Evolutionary conservation across 2,797 vertebrate genomes (phyloP).

Genomic region (Lates japonicus): DNA sequence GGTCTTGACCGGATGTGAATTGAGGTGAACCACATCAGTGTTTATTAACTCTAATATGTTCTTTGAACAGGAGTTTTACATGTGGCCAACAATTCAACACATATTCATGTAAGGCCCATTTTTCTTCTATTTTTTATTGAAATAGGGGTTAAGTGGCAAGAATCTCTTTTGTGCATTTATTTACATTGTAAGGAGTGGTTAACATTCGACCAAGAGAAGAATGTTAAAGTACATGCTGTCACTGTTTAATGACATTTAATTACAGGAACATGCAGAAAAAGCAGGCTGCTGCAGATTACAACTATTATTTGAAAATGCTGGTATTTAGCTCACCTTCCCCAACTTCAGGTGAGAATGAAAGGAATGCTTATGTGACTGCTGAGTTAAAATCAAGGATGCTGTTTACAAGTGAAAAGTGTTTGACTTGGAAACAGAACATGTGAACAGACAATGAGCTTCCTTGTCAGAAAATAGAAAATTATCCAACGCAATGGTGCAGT

Average conservation of each 20-base stretch:
- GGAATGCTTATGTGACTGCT: background rate
- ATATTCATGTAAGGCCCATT: background rate
- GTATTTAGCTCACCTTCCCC: slow-evolving; percentile 8
- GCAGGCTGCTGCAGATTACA: background rate
- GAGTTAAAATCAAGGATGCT: slow-evolving; percentile 11
- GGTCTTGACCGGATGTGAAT: background rate
- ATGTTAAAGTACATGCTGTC: background rate
- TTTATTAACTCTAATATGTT: background rate
- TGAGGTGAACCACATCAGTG: background rate
- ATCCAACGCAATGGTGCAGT: slow-evolving; percentile 52
- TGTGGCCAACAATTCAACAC: slow-evolving; percentile 7
- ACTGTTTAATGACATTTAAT: slow-evolving; percentile 6
- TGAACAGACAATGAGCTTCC: slow-evolving; percentile 61
- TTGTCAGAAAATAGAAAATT: slow-evolving; percentile 67
- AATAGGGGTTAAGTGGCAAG: background rate
- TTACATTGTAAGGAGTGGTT: background rate
- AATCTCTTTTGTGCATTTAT: background rate
- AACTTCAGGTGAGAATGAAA: slow-evolving; percentile 5
- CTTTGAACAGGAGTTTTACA: background rate
- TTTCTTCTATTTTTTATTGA: background rate
- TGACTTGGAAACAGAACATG: slow-evolving; percentile 30
- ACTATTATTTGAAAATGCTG: background rate
- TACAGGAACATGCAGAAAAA: slow-evolving; percentile 1
- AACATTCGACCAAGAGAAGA: background rate
- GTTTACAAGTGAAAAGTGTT: slow-evolving; percentile 30